Evolutionary conservation across 2,797 vertebrate genomes (phyloP).

Genomic region (Onychomys arenicola): DNA sequence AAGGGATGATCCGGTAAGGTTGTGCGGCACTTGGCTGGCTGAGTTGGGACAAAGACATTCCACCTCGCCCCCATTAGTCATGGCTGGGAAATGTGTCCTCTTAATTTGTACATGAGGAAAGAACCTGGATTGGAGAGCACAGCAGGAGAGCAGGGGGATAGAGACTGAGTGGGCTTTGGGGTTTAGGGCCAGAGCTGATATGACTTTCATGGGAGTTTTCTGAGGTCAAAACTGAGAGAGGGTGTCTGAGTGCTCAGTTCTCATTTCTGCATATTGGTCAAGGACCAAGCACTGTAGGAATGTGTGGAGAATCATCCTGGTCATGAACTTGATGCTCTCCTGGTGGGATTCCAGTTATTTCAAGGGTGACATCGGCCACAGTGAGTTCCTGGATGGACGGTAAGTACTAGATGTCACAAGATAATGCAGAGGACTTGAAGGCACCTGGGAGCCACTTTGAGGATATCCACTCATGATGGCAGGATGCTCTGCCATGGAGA

Average conservation of each 20-base stretch:
- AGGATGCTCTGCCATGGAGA: not conserved
- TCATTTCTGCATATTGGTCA: not conserved
- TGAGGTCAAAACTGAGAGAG: too few species aligned
- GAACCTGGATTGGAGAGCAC: too few species aligned
- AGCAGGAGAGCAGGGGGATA: not conserved
- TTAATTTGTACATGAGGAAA: not conserved
- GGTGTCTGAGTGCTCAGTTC: not conserved
- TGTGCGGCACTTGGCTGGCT: fast-evolving
- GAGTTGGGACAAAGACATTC: too few species aligned
- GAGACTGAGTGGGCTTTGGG: not conserved
- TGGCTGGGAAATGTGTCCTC: not conserved
- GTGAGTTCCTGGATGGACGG: not conserved
- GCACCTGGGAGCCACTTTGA: not conserved
- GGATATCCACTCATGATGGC: fast-evolving
- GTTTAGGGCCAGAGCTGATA: not conserved
- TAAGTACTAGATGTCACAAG: not conserved
- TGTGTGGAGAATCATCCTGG: not conserved
- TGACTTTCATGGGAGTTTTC: not conserved
- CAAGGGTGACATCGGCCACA: not conserved
- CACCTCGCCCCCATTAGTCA: not conserved
- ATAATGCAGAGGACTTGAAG: not conserved
- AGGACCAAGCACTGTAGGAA: not conserved
- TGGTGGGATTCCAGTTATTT: not conserved
- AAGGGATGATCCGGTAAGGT: fast-evolving
- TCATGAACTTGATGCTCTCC: not conserved